Evolutionary conservation across 1,140 invertebrate species (phyloP).

Genomic region (Ditylenchus dipsaci): DNA sequence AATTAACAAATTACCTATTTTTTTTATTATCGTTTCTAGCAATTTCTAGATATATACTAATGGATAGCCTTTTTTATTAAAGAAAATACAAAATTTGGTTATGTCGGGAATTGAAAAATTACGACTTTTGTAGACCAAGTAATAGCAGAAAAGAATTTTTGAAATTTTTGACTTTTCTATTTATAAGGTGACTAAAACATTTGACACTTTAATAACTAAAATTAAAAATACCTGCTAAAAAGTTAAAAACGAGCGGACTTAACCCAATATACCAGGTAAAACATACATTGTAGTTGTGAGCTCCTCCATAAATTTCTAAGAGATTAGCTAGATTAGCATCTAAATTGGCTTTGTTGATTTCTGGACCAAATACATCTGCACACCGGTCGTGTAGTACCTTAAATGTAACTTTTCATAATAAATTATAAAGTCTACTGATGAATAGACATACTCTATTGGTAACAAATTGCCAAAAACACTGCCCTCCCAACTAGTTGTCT

Average conservation of each 20-base stretch:
- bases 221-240: background rate
- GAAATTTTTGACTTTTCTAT: too few relatives aligned
- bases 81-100: too few relatives aligned
- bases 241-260: too few relatives aligned
- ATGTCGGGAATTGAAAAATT: too few relatives aligned
- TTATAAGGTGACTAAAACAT: too few relatives aligned
- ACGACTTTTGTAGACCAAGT: too few relatives aligned
- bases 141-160: too few relatives aligned
- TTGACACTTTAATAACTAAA: too few relatives aligned
- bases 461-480: background rate
- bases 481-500: background rate
- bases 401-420: background rate
- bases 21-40: too few relatives aligned
- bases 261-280: background rate
- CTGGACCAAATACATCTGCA: slow-evolving; percentile 2
- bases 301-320: slow-evolving; percentile 1
- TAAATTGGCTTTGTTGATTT: background rate
- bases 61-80: too few relatives aligned
- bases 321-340: background rate
- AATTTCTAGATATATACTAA: too few relatives aligned
- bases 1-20: too few relatives aligned
- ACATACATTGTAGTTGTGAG: slow-evolving; percentile 1
- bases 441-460: background rate
- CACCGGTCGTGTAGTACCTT: slow-evolving; percentile 3
- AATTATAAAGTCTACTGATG: background rate